Base-by-base conservation (phyloP, 2,888 invertebrate species). In the Leptopterna dolabrata region DNA sequence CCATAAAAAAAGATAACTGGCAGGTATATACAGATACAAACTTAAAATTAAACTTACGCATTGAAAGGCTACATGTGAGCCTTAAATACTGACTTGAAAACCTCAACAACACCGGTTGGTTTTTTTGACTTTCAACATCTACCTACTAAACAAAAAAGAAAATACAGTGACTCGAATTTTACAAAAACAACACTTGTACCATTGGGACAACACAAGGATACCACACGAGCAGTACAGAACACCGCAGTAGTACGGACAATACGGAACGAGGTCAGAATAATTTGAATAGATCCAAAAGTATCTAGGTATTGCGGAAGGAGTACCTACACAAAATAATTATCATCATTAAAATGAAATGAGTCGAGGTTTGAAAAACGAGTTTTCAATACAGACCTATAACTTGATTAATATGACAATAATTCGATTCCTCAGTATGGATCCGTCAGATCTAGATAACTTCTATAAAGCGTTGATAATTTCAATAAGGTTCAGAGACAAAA, bases 121-220 rank as follows among this genome's bases (percentile, higher is more conserved):
- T 81, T n/a, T n/a, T n/a, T 51, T 81, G 81, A 81, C 81, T 81
- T 55, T 51, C 41, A 78, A 27, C n/a, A n/a, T n/a, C n/a, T 81
- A 55, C n/a, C 27, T 30, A n/a, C 27, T 27, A 27, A 47, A 55
- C 29, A 27, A 45, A 14, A 41, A 47, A n/a, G n/a, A n/a, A 45
- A 45, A 19, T 27, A 43, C 45, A 41, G 3, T 27, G 43, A 36
- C 41, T 43, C 45, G 30, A 19, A 41, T 45, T 45, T 19, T 24
- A n/a, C 76, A 36, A 29, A n/a, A 30, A 24, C 47, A 24, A 78
- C 19, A 24, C 4, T n/a, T 29, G 47, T 78, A 63, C 63, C 24
- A 63, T n/a, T n/a, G n/a, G n/a, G n/a, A n/a, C n/a, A n/a, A n/a
- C n/a, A n/a, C n/a, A n/a, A n/a, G n/a, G n/a, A 55, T n/a, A 55